Percentiles rank a stretch among this genome's conserved stretches.
Evolutionary conservation across 1,140 invertebrate species (phyloP).

Genomic region (Temnothorax longispinosus): DNA sequence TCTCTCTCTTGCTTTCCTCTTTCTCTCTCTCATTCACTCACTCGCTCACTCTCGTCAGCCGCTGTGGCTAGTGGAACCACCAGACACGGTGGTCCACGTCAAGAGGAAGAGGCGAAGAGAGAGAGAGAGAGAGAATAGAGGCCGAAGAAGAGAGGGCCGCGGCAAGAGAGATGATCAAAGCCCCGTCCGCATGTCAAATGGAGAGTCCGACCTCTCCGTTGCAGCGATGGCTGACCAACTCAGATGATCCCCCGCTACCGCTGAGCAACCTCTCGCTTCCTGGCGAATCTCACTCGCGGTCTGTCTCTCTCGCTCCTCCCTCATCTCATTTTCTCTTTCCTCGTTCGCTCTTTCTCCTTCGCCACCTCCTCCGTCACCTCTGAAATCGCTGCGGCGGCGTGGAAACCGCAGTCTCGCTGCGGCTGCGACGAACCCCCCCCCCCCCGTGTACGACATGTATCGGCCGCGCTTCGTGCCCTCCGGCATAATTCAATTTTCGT

Average conservation of each 20-base stretch:
- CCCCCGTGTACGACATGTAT: constrained; percentile 23
- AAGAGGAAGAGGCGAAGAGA: constrained; percentile 11
- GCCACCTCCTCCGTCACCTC: constrained; percentile 50
- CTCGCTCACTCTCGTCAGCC: background rate
- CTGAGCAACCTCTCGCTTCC: constrained; percentile 52
- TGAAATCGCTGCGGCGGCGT: constrained; percentile 46
- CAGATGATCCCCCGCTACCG: constrained; percentile 70
- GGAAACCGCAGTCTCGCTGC: constrained; percentile 38
- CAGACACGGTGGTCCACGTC: constrained; percentile 27
- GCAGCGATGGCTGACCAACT: constrained; percentile 70
- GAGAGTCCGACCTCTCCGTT: constrained; percentile 70
- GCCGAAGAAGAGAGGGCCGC: constrained; percentile 63
- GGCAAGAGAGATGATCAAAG: constrained; percentile 77
- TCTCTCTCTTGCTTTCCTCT: background rate
- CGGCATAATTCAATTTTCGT: constrained; percentile 66
- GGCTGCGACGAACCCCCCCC: background rate
- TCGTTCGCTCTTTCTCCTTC: background rate
- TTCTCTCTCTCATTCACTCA: too few species aligned
- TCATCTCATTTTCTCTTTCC: background rate
- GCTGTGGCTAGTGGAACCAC: constrained; percentile 37
- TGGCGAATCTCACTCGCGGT: constrained; percentile 4
- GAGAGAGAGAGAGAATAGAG: constrained; percentile 40
- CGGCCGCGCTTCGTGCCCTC: constrained; percentile 36
- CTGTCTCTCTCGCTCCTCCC: background rate
- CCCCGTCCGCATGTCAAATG: constrained; percentile 75